Conservation (phyloP, 1,140 invertebrate species). For the Drosophila setifemur region DNA sequence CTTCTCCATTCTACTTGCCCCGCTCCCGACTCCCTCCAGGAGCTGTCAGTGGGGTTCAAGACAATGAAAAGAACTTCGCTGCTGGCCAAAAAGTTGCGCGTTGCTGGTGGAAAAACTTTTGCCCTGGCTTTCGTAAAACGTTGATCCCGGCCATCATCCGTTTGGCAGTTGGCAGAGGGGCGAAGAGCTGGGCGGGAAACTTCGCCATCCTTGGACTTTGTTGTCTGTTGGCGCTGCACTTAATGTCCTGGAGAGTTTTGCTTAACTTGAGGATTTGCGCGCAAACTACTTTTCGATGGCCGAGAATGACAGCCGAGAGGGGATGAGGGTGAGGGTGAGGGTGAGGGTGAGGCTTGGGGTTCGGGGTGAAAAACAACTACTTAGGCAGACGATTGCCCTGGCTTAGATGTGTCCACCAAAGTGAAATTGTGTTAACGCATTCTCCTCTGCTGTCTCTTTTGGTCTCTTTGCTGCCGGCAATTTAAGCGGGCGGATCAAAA, state of each 20-base stretch:
- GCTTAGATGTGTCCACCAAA: conserved; percentile 65
- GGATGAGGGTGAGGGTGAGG: no score
- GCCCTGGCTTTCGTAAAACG: conserved; percentile 55
- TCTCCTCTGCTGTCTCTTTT: conserved; percentile 14
- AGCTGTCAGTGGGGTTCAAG: conserved; percentile 59
- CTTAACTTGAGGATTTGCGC: conserved; percentile 79
- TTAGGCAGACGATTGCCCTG: conserved; percentile 74
- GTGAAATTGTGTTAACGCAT: conserved; percentile 71
- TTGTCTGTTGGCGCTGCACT: conserved; percentile 70
- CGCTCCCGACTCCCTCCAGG: neutral
- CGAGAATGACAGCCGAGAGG: conserved; percentile 38
- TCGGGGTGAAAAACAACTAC: conserved; percentile 62
- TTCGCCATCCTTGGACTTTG: conserved; percentile 49
- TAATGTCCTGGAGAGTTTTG: conserved; percentile 74
- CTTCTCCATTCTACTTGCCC: neutral
- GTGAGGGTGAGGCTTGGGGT: neutral
- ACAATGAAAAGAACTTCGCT: conserved; percentile 69
- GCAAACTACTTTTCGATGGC: conserved; percentile 81
- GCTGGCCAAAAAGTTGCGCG: conserved; percentile 54
- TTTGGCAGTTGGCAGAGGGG: conserved; percentile 45
- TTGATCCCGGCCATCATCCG: conserved; percentile 75
- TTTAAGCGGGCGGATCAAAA: conserved; percentile 80
- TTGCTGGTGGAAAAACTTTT: conserved; percentile 56
- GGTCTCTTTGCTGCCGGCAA: conserved; percentile 24
- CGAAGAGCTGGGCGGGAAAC: conserved; percentile 6